Conservation (phyloP, 2,888 invertebrate species). For the Endotricha flammealis region DNA sequence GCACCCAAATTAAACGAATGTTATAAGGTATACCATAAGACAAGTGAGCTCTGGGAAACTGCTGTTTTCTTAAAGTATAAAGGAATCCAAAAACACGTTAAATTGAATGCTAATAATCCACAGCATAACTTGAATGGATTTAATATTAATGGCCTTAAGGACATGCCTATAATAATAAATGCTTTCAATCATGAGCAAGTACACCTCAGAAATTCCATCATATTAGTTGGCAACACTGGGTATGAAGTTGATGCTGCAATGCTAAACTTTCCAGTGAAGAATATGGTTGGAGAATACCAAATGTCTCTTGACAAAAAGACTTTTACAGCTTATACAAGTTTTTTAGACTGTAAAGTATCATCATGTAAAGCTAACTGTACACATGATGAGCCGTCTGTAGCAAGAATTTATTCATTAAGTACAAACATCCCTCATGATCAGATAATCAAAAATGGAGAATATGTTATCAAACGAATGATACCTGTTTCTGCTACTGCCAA, state of each 20-base stretch:
- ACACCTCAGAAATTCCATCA: background rate
- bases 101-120: conserved; percentile 1
- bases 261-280: background rate
- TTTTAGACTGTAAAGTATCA: background rate
- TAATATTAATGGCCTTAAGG: background rate
- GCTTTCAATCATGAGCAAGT: background rate
- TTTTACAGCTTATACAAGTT: background rate
- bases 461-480: background rate
- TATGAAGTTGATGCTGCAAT: background rate
- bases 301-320: background rate
- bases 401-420: background rate
- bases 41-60: background rate
- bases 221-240: background rate
- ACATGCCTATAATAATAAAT: background rate
- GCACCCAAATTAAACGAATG: background rate
- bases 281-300: conserved; percentile 1
- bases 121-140: background rate
- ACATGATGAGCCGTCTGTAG: background rate
- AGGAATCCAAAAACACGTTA: background rate
- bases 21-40: background rate
- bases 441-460: background rate
- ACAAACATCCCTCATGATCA: background rate
- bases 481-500: background rate
- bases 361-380: background rate
- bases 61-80: background rate